A percentile compares a stretch with the other conserved stretches of the same genome.
Evolutionary conservation across 2,888 invertebrate genomes (phyloP).

Genomic region (Malachius bipustulatus): DNA sequence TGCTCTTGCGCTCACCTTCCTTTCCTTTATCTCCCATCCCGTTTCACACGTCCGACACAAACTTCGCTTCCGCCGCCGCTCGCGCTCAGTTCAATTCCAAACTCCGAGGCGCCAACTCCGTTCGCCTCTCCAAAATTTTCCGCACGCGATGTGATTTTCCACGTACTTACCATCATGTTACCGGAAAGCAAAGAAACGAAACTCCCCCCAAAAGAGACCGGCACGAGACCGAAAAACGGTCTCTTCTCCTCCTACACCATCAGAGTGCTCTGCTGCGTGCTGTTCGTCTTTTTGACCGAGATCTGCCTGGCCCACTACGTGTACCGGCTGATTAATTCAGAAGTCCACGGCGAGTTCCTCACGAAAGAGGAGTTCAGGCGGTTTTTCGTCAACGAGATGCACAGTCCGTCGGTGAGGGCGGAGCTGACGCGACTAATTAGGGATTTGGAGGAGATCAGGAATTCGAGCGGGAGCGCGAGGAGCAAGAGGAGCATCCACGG

Average conservation of each 20-base stretch:
- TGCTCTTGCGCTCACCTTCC: too few relatives aligned
- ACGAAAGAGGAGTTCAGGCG: constrained; percentile 28
- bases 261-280: constrained; percentile 33
- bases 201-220: too few relatives aligned
- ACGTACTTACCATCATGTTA: too few relatives aligned
- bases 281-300: constrained; percentile 34
- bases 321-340: constrained; percentile 33
- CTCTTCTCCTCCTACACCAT: constrained; percentile 35
- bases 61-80: too few relatives aligned
- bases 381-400: constrained; percentile 27
- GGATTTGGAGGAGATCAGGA: constrained; percentile 18
- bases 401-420: constrained; percentile 24
- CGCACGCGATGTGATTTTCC: too few relatives aligned
- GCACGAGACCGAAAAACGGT: too few relatives aligned
- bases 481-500: not conserved
- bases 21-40: too few relatives aligned
- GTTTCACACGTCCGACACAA: too few relatives aligned
- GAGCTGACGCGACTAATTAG: constrained; percentile 28
- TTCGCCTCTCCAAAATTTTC: too few relatives aligned
- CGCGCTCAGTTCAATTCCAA: too few relatives aligned
- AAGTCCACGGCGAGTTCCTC: constrained; percentile 32
- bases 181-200: too few relatives aligned
- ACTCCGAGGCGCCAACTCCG: too few relatives aligned
- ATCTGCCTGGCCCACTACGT: constrained; percentile 35
- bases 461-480: not conserved